phyloP scores from a whole-genome alignment of 2,797 vertebrate genomes.

The Spondyliosoma cantharus region DNA sequence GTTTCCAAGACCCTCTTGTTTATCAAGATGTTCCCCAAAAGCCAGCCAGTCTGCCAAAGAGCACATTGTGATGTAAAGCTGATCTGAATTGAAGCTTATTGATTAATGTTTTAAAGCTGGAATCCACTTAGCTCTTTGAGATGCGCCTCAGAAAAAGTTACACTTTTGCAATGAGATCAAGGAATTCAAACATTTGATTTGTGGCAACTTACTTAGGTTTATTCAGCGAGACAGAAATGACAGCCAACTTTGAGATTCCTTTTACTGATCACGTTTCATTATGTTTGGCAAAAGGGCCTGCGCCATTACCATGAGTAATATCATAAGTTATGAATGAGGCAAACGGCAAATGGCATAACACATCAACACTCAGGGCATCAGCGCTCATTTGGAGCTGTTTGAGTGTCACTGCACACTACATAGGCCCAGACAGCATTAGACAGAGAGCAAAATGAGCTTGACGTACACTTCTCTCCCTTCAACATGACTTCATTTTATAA shows the following conservation, averaged over 20 bases:
- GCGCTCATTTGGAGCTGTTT: conserved; percentile 77
- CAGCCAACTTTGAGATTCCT: conserved; percentile 74
- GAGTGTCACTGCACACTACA: conserved; percentile 77
- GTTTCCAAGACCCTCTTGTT: conserved; percentile 25
- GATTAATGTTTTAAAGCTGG: conserved; percentile 68
- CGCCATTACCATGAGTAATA: conserved; percentile 79
- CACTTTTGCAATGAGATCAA: conserved; percentile 62
- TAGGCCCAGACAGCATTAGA: conserved; percentile 68
- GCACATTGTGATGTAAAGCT: conserved; percentile 29
- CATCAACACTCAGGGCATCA: conserved; percentile 77
- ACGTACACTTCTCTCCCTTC: conserved; percentile 73
- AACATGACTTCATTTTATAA: conserved; percentile 75
- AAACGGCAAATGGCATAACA: conserved; percentile 79
- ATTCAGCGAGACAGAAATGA: conserved; percentile 66
- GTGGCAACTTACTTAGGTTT: conserved; percentile 56
- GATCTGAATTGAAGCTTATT: conserved; percentile 63
- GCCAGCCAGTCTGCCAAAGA: conserved; percentile 24
- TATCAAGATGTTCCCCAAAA: conserved; percentile 26
- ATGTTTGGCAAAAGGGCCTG: conserved; percentile 79
- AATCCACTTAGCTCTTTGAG: conserved; percentile 60
- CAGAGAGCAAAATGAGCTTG: conserved; percentile 71
- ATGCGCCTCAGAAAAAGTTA: conserved; percentile 57
- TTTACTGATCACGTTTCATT: conserved; percentile 80
- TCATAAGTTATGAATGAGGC: conserved; percentile 84
- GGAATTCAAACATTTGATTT: conserved; percentile 67